Base-by-base conservation (phyloP, 2,797 vertebrate genomes). In the Cuniculus paca region DNA sequence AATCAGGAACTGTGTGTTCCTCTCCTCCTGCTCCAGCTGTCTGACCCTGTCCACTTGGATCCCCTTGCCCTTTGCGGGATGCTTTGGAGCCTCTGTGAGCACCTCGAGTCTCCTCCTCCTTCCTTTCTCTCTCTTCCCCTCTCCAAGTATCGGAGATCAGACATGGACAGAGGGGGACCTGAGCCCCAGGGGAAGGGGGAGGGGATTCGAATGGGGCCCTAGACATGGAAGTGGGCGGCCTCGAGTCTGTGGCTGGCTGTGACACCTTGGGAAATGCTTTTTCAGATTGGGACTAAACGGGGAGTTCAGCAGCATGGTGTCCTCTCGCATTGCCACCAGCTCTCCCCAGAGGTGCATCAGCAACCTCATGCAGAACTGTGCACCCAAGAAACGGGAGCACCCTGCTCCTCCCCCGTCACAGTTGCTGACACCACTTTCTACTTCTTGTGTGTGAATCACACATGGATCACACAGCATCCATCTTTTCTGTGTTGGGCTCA, bases 381-480 rank as follows among this genome's bases (percentile, higher is more conserved):
- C 22, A 28, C 70, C 39, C 70, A 13, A 74, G 2, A 28, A 45
- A 26, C 70, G 10, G 13, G 22, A 26, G 12, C 11, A 13, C 14
- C 39, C 72, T 24, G 12, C 42, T 26, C 42, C 24, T 45, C 5
- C 24, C 36, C 72, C 12, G 4, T 13, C 72, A 16, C 72, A 16
- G 24, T 2, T 14, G 42, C 24, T 45, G 70, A 26, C 39, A 6
- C 22, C 72, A 28, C 42, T 28, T 28, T 16, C 42, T 45, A 42
- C 22, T 16, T 50, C 22, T 50, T 56, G 8, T 81, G 9, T 0
- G 6, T 13, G 74, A 61, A 2, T 78, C 6, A 6, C 6, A 0
- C 10, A 2, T 14, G 24, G 39, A 22, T 36, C 12, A 3, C n/a
- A 16, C 0, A 14, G 6, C 0, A 17, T 45, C 24, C 45, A 20